Base-by-base conservation (phyloP, 2,888 invertebrate genomes). In the Mimachlamys varia region DNA sequence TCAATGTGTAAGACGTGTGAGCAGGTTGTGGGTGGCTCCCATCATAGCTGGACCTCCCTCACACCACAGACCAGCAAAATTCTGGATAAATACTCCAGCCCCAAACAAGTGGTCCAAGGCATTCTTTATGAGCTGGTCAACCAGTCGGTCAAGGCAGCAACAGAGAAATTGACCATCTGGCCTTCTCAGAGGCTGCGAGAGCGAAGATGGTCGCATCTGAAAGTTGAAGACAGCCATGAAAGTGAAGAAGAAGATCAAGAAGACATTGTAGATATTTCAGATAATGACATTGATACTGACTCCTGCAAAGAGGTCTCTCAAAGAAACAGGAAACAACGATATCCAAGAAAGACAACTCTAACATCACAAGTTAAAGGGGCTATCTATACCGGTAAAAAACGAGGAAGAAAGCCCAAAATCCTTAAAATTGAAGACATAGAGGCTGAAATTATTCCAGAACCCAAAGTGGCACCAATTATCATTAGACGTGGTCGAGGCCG, bases 231-330 rank as follows among this genome's bases (percentile, higher is more conserved):
- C 2, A 88, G 88, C 55, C 49, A 44, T 90, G 88, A 88, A 27
- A 87, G 44, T 27, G 38, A 76, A 27, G 58, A 88, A 7, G 88
- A 88, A 27, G 44, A 58, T 50, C n/a, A 27, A 37, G 44, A 50
- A 27, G 33, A 22, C n/a, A 88, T 15, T 50, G 50, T 27, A 88
- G 50, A 88, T n/a, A 88, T 50, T n/a, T 88, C 88, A 49, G 88
- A 88, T n/a, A 13, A 49, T 88, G 88, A 88, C 88, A 33, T 50
- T 38, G 87, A 44, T 62, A 13, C 89, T 38, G 88, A 33, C 22
- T 89, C 89, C 12, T 89, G 88, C 55, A 89, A 37, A 10, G 89
- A 90, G 53, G 89, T 50, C 38, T 87, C 53, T 37, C 89, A 89
- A 17, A 44, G 87, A 89, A 89, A 88, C 50, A 58, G 58, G 13